Percentiles rank a stretch among this genome's conserved stretches.
Evolutionary conservation across 2,113 vertebrate species (phyloP).

Genomic region (Petrocephalus zakoni): DNA sequence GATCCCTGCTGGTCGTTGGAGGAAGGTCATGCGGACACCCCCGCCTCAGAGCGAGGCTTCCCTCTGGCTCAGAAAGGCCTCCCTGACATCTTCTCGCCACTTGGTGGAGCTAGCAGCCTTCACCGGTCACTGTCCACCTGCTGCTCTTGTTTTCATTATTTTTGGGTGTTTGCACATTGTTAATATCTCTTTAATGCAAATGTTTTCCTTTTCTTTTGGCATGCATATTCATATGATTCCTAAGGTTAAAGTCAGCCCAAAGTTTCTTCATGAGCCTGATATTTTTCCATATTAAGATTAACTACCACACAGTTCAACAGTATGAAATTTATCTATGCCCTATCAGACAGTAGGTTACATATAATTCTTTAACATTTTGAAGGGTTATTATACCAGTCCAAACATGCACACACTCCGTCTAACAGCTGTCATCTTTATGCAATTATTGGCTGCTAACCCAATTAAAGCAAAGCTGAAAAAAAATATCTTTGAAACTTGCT

Average conservation of each 20-base stretch:
- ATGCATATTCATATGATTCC: conserved; percentile 5
- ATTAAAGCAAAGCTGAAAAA: neutral
- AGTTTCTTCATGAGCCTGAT: neutral
- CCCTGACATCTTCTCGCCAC: neutral
- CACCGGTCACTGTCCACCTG: neutral
- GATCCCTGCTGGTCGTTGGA: neutral
- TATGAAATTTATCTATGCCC: neutral
- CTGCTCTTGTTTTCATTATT: neutral
- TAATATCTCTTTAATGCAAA: conserved; percentile 4
- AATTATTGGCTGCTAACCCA: neutral
- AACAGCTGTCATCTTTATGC: neutral
- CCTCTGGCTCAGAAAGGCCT: neutral
- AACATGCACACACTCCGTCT: neutral
- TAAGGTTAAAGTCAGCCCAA: neutral
- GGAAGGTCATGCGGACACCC: neutral
- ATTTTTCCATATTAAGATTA: neutral
- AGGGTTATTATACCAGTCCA: neutral
- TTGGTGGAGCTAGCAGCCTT: conserved; percentile 17
- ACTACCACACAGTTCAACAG: neutral
- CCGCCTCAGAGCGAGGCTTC: neutral
- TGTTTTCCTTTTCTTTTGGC: neutral
- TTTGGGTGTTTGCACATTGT: neutral
- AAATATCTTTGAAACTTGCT: neutral
- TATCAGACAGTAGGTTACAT: neutral
- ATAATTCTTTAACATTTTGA: neutral